Conservation (phyloP, 2,113 vertebrate species). For the Microtus pennsylvanicus region DNA sequence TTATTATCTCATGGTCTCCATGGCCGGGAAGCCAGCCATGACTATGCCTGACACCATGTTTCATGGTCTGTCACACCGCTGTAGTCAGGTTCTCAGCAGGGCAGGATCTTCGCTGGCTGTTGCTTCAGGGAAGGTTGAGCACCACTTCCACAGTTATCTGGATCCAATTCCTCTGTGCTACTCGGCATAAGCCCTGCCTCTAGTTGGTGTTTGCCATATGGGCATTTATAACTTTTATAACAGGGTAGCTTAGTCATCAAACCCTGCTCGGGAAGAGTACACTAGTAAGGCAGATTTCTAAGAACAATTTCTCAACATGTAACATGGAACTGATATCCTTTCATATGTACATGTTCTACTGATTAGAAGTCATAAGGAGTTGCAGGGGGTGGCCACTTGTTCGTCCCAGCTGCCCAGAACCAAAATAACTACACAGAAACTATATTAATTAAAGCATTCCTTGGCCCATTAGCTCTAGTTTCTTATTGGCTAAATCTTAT, state of each 20-base stretch:
- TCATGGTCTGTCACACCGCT: neutral
- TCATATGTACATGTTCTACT: neutral
- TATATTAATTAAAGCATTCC: too few species aligned
- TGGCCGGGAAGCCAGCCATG: neutral
- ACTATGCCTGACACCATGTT: neutral
- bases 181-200: neutral
- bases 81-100: neutral
- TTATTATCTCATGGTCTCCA: neutral
- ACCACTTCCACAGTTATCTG: neutral
- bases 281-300: neutral
- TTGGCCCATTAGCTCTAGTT: too few species aligned
- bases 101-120: neutral
- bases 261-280: neutral
- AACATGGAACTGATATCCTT: neutral
- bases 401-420: too few species aligned
- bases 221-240: neutral
- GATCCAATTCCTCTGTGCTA: neutral
- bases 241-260: neutral
- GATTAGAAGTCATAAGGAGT: neutral
- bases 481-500: too few species aligned
- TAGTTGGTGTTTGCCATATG: neutral
- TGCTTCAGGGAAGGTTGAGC: neutral
- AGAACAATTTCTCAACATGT: neutral
- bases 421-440: too few species aligned
- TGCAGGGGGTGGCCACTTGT: too few species aligned